phyloP scores from a whole-genome alignment of 2,797 vertebrate species.

The Catostomus latipinnis region DNA sequence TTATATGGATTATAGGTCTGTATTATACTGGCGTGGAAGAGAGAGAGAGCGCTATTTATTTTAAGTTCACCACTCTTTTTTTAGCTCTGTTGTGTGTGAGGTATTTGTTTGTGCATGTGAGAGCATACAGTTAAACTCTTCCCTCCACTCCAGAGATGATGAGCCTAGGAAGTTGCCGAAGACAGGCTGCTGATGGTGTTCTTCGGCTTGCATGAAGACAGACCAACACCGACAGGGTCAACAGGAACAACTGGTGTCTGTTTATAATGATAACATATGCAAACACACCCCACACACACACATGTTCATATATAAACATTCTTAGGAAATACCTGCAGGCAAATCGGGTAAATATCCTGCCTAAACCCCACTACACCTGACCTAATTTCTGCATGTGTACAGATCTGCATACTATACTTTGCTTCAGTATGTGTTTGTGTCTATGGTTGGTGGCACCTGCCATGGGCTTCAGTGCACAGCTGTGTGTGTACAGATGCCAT shows the following conservation, averaged over 20 bases:
- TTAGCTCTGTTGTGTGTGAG: constrained; percentile 49
- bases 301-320: constrained; percentile 21
- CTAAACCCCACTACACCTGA: constrained; percentile 13
- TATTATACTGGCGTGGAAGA: constrained; percentile 46
- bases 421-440: neutral
- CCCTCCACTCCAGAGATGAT: neutral
- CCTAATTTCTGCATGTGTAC: constrained; percentile 12
- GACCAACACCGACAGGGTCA: constrained; percentile 43
- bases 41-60: constrained; percentile 39
- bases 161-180: constrained; percentile 40
- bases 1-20: constrained; percentile 44
- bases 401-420: constrained; percentile 2
- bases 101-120: constrained; percentile 20
- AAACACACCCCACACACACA: neutral
- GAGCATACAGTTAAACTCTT: constrained; percentile 25
- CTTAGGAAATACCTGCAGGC: neutral
- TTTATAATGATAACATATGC: constrained; percentile 22
- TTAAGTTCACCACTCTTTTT: constrained; percentile 52
- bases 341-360: constrained; percentile 1
- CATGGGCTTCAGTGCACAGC: constrained; percentile 7
- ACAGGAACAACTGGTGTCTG: constrained; percentile 30
- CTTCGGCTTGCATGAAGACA: constrained; percentile 25
- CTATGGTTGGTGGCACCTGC: constrained; percentile 28
- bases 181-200: no score
- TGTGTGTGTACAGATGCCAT: constrained; percentile 76